Evolutionary conservation across 2,888 invertebrate species (phyloP), one percentile per base, ranked within the genome.

Genomic region (Drosophila ustulata): DNA sequence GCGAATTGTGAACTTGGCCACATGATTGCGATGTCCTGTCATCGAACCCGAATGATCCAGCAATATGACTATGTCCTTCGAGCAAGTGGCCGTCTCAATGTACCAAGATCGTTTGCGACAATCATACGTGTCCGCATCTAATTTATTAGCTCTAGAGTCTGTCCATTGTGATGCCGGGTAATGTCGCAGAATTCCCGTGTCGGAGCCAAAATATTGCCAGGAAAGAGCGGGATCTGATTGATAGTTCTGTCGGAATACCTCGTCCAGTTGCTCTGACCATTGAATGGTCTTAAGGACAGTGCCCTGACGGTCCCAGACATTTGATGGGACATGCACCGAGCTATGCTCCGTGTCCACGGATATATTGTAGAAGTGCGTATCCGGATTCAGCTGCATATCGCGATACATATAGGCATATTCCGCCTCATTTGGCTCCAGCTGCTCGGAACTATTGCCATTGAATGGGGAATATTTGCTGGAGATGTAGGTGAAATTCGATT

Each of bases 151-250:
- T 0, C 72, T 51, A 4, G 80, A 62, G 4, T 89, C 83, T 30
- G 93, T 93, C 97, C 96, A 96, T 23, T 94, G 94, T 92, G 95
- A 94, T 1, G 96, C 96, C 56, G 99, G 99, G 93, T 96, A 99
- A 90, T 97, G 97, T 6, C 99, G 93, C 84, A 99, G 94, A 87
- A 99, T 96, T 11, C 99, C 99, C 3, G 96, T 95, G 32, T 97
- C 95, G 80, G 98, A 98, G 30, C 99, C 98, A 92, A 99, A 99
- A 92, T 98, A 99, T 93, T 99, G 99, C 98, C 99, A 99, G 0
- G 96, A 96, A 37, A 98, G 92, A 0, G 97, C 97, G 1, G 98
- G 98, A 93, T 98, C 98, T 0, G 96, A 95, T 75, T 96, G 94
- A 90, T 97, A 97, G 92, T 99, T 99, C 89, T 96, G 95, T 58